Conservation (phyloP, 2,888 invertebrate species). For the Hyposoter didymator region DNA sequence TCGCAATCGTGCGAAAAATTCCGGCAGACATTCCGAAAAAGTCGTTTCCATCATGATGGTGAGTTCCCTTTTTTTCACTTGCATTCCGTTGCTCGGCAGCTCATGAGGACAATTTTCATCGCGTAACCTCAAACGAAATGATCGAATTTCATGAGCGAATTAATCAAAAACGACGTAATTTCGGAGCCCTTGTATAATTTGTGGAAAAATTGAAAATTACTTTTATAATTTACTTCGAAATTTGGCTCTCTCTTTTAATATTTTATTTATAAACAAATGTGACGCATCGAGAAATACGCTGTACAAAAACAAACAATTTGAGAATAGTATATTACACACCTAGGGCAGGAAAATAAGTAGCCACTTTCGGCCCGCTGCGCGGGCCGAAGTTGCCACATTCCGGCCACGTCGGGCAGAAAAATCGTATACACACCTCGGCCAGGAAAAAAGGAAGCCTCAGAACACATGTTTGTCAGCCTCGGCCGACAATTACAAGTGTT, state of each 20-base stretch:
- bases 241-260: not conserved
- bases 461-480: no score
- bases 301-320: no score
- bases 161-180: not conserved
- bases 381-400: no score
- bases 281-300: not conserved
- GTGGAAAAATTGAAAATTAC: not conserved
- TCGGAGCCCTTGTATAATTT: not conserved
- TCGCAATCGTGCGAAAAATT: conserved; percentile 11
- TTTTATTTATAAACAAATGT: not conserved
- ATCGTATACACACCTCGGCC: no score
- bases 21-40: not conserved
- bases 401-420: no score
- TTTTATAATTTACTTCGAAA: not conserved
- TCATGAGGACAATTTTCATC: not conserved
- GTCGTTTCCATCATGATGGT: conserved; percentile 14
- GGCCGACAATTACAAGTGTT: no score
- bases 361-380: no score
- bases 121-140: conserved; percentile 10
- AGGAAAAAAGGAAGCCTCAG: no score
- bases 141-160: not conserved
- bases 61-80: not conserved
- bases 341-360: no score
- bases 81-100: not conserved
- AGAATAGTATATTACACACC: no score